Evolutionary conservation across 2,888 invertebrate genomes (phyloP).

Genomic region (Dolomedes plantarius): DNA sequence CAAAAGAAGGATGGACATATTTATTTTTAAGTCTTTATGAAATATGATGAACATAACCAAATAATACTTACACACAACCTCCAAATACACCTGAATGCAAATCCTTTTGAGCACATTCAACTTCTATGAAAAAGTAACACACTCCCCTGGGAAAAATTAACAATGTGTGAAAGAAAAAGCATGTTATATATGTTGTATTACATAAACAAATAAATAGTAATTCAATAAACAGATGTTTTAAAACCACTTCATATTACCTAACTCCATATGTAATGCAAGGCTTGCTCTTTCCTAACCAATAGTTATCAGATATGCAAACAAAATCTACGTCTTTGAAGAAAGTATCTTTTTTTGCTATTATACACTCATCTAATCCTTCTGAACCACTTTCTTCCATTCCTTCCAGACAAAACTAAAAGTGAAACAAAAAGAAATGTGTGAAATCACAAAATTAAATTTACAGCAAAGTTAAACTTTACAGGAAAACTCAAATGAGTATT

Average conservation of each 20-base stretch:
- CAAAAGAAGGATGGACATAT: too few species aligned
- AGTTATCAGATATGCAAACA: conserved; percentile 98
- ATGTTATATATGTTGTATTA: too few species aligned
- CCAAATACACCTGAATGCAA: conserved; percentile 97
- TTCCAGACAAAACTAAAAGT: conserved; percentile 89
- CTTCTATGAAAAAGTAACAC: conserved; percentile 91
- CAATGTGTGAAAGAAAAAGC: conserved; percentile 5
- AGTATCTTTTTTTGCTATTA: conserved; percentile 83
- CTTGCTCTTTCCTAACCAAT: conserved; percentile 97
- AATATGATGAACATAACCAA: too few species aligned
- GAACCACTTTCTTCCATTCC: conserved; percentile 99
- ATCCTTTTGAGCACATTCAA: conserved; percentile 93
- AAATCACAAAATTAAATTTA: not conserved
- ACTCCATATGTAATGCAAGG: conserved; percentile 98
- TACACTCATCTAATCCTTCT: conserved; percentile 92
- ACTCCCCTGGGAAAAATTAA: conserved; percentile 83
- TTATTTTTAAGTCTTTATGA: too few species aligned
- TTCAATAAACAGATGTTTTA: too few species aligned
- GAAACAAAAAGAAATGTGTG: not conserved
- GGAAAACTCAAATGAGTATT: too few species aligned
- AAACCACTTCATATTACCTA: conserved; percentile 80
- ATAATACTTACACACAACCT: conserved; percentile 89
- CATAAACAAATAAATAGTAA: too few species aligned
- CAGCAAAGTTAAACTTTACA: not conserved
- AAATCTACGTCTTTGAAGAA: conserved; percentile 91